Percentiles rank a stretch among this genome's conserved stretches.
phyloP scores from a whole-genome alignment of 1,140 invertebrate species.

The Pogonomyrmex californicus region DNA sequence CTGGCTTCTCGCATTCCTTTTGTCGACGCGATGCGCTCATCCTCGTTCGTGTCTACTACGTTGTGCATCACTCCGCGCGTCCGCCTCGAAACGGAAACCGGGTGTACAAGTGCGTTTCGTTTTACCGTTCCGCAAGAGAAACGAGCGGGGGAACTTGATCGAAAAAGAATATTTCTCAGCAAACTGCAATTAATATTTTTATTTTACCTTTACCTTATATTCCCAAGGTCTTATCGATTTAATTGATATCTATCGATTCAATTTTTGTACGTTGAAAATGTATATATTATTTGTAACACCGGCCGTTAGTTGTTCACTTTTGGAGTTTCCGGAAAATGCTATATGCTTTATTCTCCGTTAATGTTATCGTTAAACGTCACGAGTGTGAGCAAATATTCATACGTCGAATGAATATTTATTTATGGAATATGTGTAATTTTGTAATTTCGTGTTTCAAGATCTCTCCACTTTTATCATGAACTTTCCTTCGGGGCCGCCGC shows the following conservation, averaged over 20 bases:
- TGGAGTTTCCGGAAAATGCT: not conserved
- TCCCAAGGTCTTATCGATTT: not conserved
- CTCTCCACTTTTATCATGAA: constrained; percentile 1
- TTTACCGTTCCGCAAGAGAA: constrained; percentile 59
- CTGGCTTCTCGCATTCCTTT: constrained; percentile 41
- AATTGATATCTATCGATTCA: not conserved
- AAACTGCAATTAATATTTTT: not conserved
- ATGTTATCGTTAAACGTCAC: not conserved
- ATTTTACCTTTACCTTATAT: not conserved
- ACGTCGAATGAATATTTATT: constrained; percentile 9
- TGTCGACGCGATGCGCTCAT: constrained; percentile 3
- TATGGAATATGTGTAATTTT: not conserved
- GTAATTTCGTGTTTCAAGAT: not conserved
- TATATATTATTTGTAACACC: not conserved
- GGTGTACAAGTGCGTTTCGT: constrained; percentile 64
- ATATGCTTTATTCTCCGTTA: not conserved
- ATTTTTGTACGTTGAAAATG: not conserved
- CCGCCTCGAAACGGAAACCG: constrained; percentile 67
- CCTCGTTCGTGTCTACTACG: not conserved
- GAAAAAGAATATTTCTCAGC: not conserved
- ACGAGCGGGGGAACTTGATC: constrained; percentile 27
- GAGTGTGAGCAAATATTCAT: not conserved
- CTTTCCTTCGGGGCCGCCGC: not conserved
- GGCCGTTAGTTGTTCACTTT: not conserved
- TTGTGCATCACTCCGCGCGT: constrained; percentile 40